Evolutionary conservation across 2,888 invertebrate genomes (phyloP), one percentile per base, ranked within the genome.

Genomic region (Stegana nigrithorax): DNA sequence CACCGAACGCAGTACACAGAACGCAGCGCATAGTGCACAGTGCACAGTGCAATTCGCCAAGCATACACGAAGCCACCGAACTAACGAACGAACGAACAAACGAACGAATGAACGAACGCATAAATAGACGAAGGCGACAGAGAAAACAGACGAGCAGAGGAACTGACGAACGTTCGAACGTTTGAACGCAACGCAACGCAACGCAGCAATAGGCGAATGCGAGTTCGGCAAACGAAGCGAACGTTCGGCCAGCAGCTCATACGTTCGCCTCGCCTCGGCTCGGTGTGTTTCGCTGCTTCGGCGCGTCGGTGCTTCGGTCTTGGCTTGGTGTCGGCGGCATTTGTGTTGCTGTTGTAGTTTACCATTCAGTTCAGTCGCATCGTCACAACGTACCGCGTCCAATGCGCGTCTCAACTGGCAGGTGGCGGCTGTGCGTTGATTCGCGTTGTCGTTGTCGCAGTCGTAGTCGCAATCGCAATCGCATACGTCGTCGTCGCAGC

Each of bases 341-440:
- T 39, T 39, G n/a, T 39, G 14, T 50, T n/a, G 26, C n/a, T 26
- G 5, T 50, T 26, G 42, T n/a, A 21, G 51, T 29, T 29, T 53
- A 29, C 10, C 17, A 39, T 55, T 55, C 36, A 55, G 32, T 55
- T 55, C 17, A 32, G 29, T 53, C 29, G 51, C 51, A 53, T 53
- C 51, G 36, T 23, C 53, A 55, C 53, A 55, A 55, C 39, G 39
- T 14, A 4, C 17, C 39, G 17, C 39, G 14, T 51, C 19, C 51
- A 29, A 26, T 51, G 51, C 17, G 51, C 51, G 25, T 25, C 47
- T 44, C 7, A 14, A 10, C 19, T 44, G 44, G 44, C 44, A 44
- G 44, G 44, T 44, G 44, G 44, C 44, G 44, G 21, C 44, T 44
- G 8, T 17, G 51, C 29, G 26, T 27, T 29, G 51, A 17, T 14